Percentiles rank a stretch among this genome's conserved stretches.
Evolutionary conservation across 2,113 vertebrate genomes (phyloP).

Genomic region (Orycteropus afer): DNA sequence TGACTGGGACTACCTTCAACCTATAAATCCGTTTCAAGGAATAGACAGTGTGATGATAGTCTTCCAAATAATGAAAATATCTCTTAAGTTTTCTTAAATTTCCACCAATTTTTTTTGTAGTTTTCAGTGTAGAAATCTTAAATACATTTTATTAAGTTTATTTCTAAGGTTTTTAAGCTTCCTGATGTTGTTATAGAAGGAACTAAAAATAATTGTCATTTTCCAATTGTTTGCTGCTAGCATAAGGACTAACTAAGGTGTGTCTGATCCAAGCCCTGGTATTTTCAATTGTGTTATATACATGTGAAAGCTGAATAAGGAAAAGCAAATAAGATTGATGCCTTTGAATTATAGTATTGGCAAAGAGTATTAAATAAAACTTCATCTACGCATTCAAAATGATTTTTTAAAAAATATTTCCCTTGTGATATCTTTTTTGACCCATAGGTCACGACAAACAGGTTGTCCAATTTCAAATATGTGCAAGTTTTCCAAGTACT

Average conservation of each 20-base stretch:
- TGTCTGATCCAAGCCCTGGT: too few species aligned
- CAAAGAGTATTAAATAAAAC: too few species aligned
- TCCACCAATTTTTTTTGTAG: neutral
- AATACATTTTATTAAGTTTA: neutral
- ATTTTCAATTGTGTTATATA: too few species aligned
- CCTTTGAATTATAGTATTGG: too few species aligned
- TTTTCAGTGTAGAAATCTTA: neutral
- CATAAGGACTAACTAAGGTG: too few species aligned
- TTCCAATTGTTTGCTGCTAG: neutral
- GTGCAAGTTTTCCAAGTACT: neutral
- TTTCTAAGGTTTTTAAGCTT: neutral
- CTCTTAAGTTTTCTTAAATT: too few species aligned
- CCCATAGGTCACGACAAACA: neutral
- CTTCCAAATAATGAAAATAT: neutral
- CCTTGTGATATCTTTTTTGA: neutral
- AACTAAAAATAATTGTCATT: neutral
- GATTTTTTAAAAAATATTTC: neutral
- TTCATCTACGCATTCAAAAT: too few species aligned
- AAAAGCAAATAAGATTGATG: too few species aligned
- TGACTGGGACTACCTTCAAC: neutral
- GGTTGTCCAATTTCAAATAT: neutral
- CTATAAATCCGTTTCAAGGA: neutral
- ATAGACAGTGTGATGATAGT: neutral
- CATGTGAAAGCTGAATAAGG: too few species aligned
- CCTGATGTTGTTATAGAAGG: neutral